These are phyloP conservation scores for Scomberomorus guttatus DNA, from an alignment of 2,797 vertebrate species.

Conservation along the genomic window DNA sequence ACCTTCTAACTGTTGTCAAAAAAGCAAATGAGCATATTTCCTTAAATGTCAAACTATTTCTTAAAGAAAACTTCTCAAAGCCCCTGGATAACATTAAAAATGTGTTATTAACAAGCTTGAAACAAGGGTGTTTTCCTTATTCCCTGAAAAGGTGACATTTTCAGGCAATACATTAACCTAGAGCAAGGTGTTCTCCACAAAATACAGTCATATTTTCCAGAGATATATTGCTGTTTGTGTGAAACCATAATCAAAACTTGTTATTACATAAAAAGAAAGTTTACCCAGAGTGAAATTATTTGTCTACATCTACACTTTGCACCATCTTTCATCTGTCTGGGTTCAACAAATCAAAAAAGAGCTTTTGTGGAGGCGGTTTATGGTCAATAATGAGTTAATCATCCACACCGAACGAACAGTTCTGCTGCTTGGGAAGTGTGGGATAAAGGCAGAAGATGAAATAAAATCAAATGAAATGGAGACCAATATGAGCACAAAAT, in stretches of 20 bases:
- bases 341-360: conserved; percentile 21
- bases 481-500: conserved; percentile 36
- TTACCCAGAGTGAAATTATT: conserved; percentile 14
- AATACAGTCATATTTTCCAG: background rate
- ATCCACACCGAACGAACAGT: conserved; percentile 22
- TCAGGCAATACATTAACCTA: background rate
- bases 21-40: too few relatives aligned
- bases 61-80: background rate
- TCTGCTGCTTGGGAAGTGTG: conserved; percentile 23
- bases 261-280: conserved; percentile 10
- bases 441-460: conserved; percentile 36
- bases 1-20: too few relatives aligned
- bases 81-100: background rate
- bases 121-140: conserved; percentile 1
- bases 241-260: conserved; percentile 2
- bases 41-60: background rate
- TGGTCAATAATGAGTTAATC: conserved; percentile 42
- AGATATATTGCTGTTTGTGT: background rate
- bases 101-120: background rate
- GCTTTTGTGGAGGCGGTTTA: conserved; percentile 29
- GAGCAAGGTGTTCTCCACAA: background rate
- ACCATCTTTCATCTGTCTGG: conserved; percentile 33
- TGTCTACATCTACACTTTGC: conserved; percentile 13
- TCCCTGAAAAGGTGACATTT: background rate
- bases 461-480: conserved; percentile 32